Evolutionary conservation across 2,888 invertebrate genomes (phyloP), one percentile per base, ranked within the genome.

Genomic region (Calameuta pallipes): DNA sequence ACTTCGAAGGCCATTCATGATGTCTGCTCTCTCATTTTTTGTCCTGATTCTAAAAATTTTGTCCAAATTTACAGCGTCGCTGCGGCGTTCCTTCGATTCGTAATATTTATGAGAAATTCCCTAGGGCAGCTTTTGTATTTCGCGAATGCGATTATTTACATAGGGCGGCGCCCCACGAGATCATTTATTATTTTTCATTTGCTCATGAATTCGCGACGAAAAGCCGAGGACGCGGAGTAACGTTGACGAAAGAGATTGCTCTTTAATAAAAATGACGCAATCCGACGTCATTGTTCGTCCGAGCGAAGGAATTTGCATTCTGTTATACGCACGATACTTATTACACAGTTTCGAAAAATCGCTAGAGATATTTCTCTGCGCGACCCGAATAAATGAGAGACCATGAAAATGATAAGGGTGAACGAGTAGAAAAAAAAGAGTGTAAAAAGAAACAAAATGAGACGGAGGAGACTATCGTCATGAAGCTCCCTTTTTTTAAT

Each of bases 231-330:
- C 23, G 23, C 56, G 56, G 9, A 9, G 56, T 56, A 56, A 56
- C 71, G 71, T 33, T 34, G 31, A 71, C 71, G 71, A 34, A 69
- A 75, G 78, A 82, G 82, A 83, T 83, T 83, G 82, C 83, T 83
- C 83, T 83, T 82, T 80, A 79, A 81, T 80, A 83, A 83, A 83
- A 85, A 83, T 79, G 80, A 73, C 77, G 81, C 73, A 80, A 79
- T 80, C 81, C 83, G 80, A 82, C 81, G 82, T 83, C 80, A 79
- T 84, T 84, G 83, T 79, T 78, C 69, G 34, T 56, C 78, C 75
- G 77, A 76, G 77, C 41, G 79, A 78, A 78, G 80, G 80, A 81
- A 83, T 83, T 85, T 83, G 80, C 83, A 83, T 83, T 82, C 79
- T 79, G 56, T 1, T 15, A 2, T 23, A 56, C 23, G 56, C 56